Evolutionary conservation across 2,797 vertebrate genomes (phyloP).

Genomic region (Epinephelus coioides): DNA sequence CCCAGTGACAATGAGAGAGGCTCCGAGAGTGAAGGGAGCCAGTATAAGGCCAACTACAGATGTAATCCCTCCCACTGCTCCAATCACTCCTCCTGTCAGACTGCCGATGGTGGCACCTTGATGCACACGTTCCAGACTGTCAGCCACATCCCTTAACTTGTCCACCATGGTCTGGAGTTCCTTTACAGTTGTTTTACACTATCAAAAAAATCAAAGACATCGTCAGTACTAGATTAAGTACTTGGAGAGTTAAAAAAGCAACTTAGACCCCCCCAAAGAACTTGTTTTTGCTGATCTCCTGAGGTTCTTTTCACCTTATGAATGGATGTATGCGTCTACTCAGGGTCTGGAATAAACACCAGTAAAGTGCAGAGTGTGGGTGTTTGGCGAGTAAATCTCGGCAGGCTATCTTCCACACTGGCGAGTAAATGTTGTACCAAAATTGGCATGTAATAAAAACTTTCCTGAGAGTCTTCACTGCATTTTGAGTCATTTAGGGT

Average conservation of each 20-base stretch:
- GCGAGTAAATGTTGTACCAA: too few species aligned
- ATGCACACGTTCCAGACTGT: slow-evolving; percentile 34
- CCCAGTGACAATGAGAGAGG: slow-evolving; percentile 61
- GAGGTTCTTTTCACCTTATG: too few species aligned
- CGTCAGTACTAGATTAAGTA: background rate
- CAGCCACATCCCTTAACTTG: background rate
- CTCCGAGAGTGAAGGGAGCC: slow-evolving; percentile 65
- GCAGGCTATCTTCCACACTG: too few species aligned
- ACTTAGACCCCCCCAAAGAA: background rate
- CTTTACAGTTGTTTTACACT: slow-evolving; percentile 5
- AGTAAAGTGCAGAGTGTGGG: too few species aligned
- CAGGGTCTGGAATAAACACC: too few species aligned
- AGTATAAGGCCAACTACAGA: slow-evolving; percentile 60
- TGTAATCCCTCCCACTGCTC: slow-evolving; percentile 57
- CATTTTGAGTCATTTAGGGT: too few species aligned
- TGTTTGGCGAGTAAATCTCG: too few species aligned
- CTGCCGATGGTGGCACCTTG: slow-evolving; percentile 9
- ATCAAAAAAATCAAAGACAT: background rate
- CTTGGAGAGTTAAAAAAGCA: background rate
- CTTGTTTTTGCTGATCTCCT: too few species aligned
- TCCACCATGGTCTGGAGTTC: background rate
- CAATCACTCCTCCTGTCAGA: slow-evolving; percentile 41
- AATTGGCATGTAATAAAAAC: too few species aligned
- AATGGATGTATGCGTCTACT: too few species aligned
- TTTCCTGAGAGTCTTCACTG: too few species aligned